Evolutionary conservation across 1,140 invertebrate genomes (phyloP).

Genomic region (Ceratitis capitata): DNA sequence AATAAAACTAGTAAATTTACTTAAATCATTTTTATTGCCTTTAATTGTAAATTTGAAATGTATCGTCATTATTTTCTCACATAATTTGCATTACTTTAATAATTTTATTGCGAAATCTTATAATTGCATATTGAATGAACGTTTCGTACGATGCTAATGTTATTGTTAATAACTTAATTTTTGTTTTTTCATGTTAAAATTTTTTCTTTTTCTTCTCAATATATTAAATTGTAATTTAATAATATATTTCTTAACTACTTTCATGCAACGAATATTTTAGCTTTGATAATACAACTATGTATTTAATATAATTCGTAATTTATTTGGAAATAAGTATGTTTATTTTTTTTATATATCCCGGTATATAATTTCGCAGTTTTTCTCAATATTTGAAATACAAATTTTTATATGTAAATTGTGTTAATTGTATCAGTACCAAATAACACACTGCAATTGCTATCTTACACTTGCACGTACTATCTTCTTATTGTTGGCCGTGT

Average conservation of each 20-base stretch:
- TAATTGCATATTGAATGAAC: neutral
- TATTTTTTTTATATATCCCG: slow-evolving; percentile 1
- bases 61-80: neutral
- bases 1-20: neutral
- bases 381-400: slow-evolving; percentile 21
- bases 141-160: neutral
- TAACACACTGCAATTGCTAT: neutral
- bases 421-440: neutral
- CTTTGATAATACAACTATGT: slow-evolving; percentile 5
- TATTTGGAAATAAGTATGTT: neutral
- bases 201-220: neutral
- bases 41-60: neutral
- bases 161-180: slow-evolving; percentile 3
- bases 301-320: neutral
- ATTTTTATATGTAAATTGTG: neutral
- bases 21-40: slow-evolving; percentile 14
- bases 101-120: slow-evolving; percentile 9
- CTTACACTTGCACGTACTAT: neutral
- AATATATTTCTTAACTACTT: neutral
- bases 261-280: slow-evolving; percentile 1
- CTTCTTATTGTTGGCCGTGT: slow-evolving; percentile 55
- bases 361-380: neutral
- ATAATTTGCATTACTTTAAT: neutral
- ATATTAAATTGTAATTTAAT: neutral
- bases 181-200: neutral